Evolutionary conservation across 2,888 invertebrate species (phyloP).

Genomic region (Ichneumon xanthorius): DNA sequence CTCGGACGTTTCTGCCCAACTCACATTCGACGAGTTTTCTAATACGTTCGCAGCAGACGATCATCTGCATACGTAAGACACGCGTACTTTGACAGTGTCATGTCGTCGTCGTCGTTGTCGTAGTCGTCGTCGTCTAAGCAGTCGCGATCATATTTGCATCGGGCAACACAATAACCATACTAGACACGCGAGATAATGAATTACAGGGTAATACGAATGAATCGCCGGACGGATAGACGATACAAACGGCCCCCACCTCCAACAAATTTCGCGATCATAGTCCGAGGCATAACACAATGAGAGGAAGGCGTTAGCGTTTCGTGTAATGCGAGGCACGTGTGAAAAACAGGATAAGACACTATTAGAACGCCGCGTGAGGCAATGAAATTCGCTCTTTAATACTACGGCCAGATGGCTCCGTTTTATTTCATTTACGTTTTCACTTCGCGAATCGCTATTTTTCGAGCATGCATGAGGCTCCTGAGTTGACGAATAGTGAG

Average conservation of each 20-base stretch:
- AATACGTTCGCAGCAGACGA: conserved; percentile 7
- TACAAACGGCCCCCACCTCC: conserved; percentile 18
- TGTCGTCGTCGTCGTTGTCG: conserved; percentile 9
- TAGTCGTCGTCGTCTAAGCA: conserved; percentile 1
- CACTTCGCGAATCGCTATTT: background rate
- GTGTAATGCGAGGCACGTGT: background rate
- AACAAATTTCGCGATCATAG: conserved; percentile 4
- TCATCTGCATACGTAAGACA: conserved; percentile 13
- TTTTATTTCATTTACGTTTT: background rate
- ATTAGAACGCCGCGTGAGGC: background rate
- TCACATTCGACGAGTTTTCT: conserved; percentile 21
- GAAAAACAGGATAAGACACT: background rate
- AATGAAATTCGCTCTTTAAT: background rate
- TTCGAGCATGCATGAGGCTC: background rate
- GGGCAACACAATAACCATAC: conserved; percentile 27
- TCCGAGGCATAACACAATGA: conserved; percentile 14
- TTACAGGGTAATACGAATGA: conserved; percentile 27
- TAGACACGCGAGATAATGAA: conserved; percentile 40
- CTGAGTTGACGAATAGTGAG: background rate
- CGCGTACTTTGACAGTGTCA: background rate
- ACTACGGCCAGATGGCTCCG: background rate
- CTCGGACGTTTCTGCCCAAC: background rate
- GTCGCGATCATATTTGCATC: conserved; percentile 32
- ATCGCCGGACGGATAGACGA: conserved; percentile 18
- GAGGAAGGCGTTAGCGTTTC: background rate